Percentiles rank a stretch among this genome's conserved stretches.
These are phyloP conservation scores for Pseudopleuronectes americanus DNA, from an alignment of 2,797 vertebrate genomes.

Conservation along the genomic window DNA sequence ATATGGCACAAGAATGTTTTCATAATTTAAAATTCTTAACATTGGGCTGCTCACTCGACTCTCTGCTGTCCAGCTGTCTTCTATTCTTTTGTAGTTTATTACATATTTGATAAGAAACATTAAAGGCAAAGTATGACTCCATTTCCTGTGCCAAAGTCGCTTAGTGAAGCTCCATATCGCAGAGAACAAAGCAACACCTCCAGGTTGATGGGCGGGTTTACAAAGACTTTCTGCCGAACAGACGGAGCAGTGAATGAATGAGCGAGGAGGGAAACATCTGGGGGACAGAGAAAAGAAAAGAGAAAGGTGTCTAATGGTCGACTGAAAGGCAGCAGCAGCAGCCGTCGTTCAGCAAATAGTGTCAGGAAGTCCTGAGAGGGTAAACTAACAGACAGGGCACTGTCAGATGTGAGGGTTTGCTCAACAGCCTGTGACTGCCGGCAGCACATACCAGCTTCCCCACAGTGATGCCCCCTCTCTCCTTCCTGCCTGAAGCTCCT, in stretches of 20 bases:
- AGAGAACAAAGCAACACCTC: slow-evolving; percentile 37
- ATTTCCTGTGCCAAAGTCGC: slow-evolving; percentile 36
- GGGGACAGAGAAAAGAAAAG: slow-evolving; percentile 35
- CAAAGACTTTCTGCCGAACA: slow-evolving; percentile 13
- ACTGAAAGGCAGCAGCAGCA: slow-evolving; percentile 43
- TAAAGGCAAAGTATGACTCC: neutral
- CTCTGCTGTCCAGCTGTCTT: slow-evolving; percentile 54
- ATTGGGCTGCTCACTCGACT: slow-evolving; percentile 5
- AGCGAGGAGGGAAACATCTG: slow-evolving; percentile 33
- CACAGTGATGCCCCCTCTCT: slow-evolving; percentile 23
- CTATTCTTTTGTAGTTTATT: slow-evolving; percentile 40
- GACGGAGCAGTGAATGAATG: slow-evolving; percentile 11
- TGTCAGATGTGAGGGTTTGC: slow-evolving; percentile 62
- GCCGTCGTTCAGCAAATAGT: slow-evolving; percentile 72
- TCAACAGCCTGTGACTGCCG: slow-evolving; percentile 37
- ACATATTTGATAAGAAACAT: slow-evolving; percentile 43
- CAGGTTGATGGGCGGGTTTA: neutral
- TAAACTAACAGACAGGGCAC: slow-evolving; percentile 61
- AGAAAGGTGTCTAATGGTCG: slow-evolving; percentile 43
- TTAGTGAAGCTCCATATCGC: slow-evolving; percentile 15
- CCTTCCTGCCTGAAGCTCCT: slow-evolving; percentile 1
- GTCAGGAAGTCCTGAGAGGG: slow-evolving; percentile 71
- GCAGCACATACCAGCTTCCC: slow-evolving; percentile 38
- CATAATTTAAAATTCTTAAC: neutral
- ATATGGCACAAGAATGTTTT: slow-evolving; percentile 14